phyloP scores from a whole-genome alignment of 2,888 invertebrate species.

The Buathra laborator region DNA sequence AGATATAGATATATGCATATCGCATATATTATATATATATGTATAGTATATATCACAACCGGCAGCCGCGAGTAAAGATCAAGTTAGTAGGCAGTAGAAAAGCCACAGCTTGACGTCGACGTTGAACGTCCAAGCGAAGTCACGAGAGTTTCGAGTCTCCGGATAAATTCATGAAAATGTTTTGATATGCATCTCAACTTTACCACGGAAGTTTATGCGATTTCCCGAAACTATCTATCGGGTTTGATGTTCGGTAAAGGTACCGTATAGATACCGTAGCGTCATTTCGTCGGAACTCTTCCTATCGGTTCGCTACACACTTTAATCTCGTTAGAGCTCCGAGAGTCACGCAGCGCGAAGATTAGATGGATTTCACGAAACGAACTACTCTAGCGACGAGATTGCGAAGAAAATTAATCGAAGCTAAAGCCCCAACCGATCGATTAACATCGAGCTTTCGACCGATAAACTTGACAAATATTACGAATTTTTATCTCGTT shows the following conservation, averaged over 20 bases:
- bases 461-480: not conserved
- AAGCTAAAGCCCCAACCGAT: not conserved
- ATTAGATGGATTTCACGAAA: slow-evolving; percentile 22
- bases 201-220: slow-evolving; percentile 33
- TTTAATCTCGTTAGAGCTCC: slow-evolving; percentile 33
- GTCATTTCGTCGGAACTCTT: not conserved
- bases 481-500: not conserved
- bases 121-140: not conserved
- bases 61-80: slow-evolving; percentile 7
- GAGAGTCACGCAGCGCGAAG: slow-evolving; percentile 23
- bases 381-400: not conserved
- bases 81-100: not conserved
- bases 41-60: not conserved
- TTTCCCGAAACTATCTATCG: not conserved
- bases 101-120: slow-evolving; percentile 19
- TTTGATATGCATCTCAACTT: slow-evolving; percentile 13
- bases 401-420: not conserved
- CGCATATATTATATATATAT: not conserved
- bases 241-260: not conserved
- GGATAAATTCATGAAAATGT: slow-evolving; percentile 4
- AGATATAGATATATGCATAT: not conserved
- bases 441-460: not conserved
- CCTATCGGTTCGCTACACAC: not conserved
- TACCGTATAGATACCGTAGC: not conserved
- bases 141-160: not conserved